phyloP scores from a whole-genome alignment of 1,140 invertebrate species.

The Stegodyphus mimosarum region DNA sequence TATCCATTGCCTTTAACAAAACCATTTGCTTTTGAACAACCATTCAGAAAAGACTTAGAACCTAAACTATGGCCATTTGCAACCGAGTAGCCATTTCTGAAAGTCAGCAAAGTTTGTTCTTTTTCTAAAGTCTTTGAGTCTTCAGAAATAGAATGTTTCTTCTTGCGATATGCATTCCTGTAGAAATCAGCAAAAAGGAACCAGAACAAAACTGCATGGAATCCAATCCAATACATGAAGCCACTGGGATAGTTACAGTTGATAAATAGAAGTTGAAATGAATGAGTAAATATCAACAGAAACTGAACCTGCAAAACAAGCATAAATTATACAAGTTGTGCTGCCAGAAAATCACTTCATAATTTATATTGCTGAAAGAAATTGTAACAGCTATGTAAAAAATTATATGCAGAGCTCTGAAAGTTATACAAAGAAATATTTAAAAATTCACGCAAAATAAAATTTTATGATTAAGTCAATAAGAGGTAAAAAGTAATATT shows the following conservation, averaged over 20 bases:
- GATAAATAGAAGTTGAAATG: constrained; percentile 72
- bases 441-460: too few relatives aligned
- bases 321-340: constrained; percentile 15
- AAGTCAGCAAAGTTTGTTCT: background rate
- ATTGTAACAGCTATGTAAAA: too few relatives aligned
- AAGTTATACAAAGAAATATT: too few relatives aligned
- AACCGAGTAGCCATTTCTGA: background rate
- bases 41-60: background rate
- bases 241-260: constrained; percentile 67
- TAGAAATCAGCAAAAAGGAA: constrained; percentile 94
- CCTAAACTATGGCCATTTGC: background rate
- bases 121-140: background rate
- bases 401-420: too few relatives aligned
- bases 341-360: too few relatives aligned
- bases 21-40: background rate
- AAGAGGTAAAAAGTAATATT: too few relatives aligned
- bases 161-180: constrained; percentile 78
- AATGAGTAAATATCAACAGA: constrained; percentile 70
- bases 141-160: constrained; percentile 70
- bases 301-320: constrained; percentile 68
- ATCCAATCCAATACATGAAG: constrained; percentile 94
- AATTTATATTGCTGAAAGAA: too few relatives aligned
- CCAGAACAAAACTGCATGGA: constrained; percentile 92
- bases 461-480: too few relatives aligned
- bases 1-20: background rate